Conservation (phyloP, 2,888 invertebrate species). For the Sarcophaga caerulescens region DNA sequence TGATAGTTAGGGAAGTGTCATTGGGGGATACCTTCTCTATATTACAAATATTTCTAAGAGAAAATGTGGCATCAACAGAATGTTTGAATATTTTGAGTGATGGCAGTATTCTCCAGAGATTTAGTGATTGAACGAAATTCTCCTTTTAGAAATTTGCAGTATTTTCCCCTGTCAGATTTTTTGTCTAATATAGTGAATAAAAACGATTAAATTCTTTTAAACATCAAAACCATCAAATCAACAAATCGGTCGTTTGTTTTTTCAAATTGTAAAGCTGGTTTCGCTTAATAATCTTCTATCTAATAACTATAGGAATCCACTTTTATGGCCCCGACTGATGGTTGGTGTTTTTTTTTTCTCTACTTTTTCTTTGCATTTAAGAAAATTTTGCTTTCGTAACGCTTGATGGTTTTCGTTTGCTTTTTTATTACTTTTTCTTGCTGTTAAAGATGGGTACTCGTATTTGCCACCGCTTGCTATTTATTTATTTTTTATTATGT, state of each 20-base stretch:
- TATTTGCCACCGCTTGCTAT: slow-evolving; percentile 13
- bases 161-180: too few relatives aligned
- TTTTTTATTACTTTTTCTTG: slow-evolving; percentile 18
- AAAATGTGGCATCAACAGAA: too few relatives aligned
- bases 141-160: too few relatives aligned
- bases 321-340: slow-evolving; percentile 22
- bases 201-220: neutral
- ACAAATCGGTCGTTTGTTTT: neutral
- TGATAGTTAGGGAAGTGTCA: too few relatives aligned
- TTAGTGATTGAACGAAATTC: too few relatives aligned
- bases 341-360: neutral
- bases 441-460: neutral
- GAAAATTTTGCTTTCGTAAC: slow-evolving; percentile 27
- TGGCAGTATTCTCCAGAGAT: too few relatives aligned
- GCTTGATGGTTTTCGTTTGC: neutral
- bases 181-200: too few relatives aligned
- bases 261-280: slow-evolving; percentile 4
- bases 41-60: too few relatives aligned
- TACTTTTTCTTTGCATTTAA: neutral
- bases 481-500: slow-evolving; percentile 19
- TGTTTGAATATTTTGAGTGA: too few relatives aligned
- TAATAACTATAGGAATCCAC: slow-evolving; percentile 26
- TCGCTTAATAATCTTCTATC: slow-evolving; percentile 34
- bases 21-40: too few relatives aligned
- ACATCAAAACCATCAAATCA: neutral